phyloP scores from a whole-genome alignment of 2,113 vertebrate genomes.

The Leiothrix lutea region DNA sequence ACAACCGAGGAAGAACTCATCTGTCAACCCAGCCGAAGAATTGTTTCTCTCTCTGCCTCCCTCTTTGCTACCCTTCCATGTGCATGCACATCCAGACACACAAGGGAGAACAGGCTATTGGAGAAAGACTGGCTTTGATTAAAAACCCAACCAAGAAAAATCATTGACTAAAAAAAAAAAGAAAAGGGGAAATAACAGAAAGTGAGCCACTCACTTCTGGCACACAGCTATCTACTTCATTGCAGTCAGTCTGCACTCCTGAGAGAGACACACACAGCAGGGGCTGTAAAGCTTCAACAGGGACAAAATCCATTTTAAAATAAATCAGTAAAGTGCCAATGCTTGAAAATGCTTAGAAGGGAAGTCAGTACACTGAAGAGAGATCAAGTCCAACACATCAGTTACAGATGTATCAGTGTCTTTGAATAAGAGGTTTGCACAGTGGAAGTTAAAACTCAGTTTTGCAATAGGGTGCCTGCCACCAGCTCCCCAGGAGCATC shows the following conservation, averaged over 20 bases:
- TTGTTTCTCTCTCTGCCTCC: not conserved
- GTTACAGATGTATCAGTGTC: not conserved
- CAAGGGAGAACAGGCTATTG: not conserved
- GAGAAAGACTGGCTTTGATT: not conserved
- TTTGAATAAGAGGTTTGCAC: not conserved
- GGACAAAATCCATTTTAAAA: not conserved
- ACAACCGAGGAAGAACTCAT: conserved; percentile 58
- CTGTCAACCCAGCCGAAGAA: conserved; percentile 28
- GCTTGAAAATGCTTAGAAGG: not conserved
- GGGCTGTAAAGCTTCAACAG: not conserved
- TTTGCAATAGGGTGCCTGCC: not conserved
- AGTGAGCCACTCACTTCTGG: not conserved
- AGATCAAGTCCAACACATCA: not conserved
- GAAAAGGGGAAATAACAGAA: not conserved
- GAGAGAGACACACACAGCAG: not conserved
- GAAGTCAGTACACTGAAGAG: not conserved
- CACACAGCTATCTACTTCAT: not conserved
- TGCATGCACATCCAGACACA: not conserved
- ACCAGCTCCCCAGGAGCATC: accelerated
- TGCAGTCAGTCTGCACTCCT: not conserved
- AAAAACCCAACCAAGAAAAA: not conserved
- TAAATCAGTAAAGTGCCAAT: not conserved
- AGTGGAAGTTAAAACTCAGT: not conserved
- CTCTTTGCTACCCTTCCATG: not conserved
- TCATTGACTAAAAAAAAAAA: not conserved